Evolutionary conservation across 1,140 invertebrate species (phyloP).

Genomic region (Eufriesea mexicana): DNA sequence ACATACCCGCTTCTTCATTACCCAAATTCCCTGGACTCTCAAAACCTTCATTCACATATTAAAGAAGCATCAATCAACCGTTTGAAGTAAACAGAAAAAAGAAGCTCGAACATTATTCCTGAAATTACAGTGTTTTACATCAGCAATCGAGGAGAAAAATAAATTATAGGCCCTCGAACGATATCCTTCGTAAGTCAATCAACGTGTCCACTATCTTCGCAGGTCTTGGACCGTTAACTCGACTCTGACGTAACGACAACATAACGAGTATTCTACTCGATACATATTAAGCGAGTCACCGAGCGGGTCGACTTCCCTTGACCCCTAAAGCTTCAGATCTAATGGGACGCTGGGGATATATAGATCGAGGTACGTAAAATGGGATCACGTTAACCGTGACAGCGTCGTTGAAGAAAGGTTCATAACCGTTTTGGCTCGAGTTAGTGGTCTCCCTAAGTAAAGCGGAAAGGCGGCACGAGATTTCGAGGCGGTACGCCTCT

Average conservation of each 20-base stretch:
- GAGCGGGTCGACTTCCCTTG: neutral
- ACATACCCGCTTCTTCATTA: neutral
- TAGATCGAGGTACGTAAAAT: neutral
- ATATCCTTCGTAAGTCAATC: neutral
- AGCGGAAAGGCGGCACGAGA: slow-evolving; percentile 4
- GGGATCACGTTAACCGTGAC: slow-evolving; percentile 23
- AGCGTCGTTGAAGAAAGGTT: neutral
- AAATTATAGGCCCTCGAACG: neutral
- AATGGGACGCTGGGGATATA: neutral
- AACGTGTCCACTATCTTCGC: neutral
- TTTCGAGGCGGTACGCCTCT: slow-evolving; percentile 19
- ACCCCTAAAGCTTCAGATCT: neutral
- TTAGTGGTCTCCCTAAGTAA: slow-evolving; percentile 16
- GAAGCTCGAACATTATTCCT: neutral
- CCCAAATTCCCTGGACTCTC: neutral
- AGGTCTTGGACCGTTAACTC: neutral
- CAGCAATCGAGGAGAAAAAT: neutral
- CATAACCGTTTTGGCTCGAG: slow-evolving; percentile 9
- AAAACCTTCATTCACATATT: neutral
- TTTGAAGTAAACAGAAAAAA: neutral
- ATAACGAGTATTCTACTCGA: neutral
- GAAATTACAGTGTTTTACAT: neutral
- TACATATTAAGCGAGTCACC: neutral
- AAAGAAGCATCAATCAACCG: too few relatives aligned
- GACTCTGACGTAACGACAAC: neutral